Evolutionary conservation across 2,888 invertebrate genomes (phyloP).

Genomic region (Limenitis camilla): DNA sequence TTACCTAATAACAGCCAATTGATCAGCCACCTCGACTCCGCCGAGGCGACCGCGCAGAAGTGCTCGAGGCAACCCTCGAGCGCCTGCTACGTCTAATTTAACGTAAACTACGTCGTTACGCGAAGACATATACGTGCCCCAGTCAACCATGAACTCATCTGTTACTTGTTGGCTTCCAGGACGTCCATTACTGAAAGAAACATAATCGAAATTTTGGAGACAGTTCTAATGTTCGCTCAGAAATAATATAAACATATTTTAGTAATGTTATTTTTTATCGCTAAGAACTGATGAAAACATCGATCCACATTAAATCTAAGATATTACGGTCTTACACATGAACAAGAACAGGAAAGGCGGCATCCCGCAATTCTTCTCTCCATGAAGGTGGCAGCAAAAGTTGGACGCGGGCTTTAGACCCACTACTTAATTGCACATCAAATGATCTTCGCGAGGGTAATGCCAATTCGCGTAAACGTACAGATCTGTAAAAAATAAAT

Average conservation of each 20-base stretch:
- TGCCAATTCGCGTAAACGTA: slow-evolving; percentile 83
- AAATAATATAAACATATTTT: no score
- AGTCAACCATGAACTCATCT: slow-evolving; percentile 89
- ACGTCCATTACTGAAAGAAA: slow-evolving; percentile 84
- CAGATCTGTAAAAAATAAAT: slow-evolving; percentile 57
- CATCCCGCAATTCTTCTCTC: slow-evolving; percentile 88
- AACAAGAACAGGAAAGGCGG: slow-evolving; percentile 90
- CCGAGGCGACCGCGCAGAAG: slow-evolving; percentile 88
- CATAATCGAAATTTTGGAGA: not conserved
- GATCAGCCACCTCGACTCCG: slow-evolving; percentile 93
- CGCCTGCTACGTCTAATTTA: slow-evolving; percentile 92
- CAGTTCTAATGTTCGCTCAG: no score
- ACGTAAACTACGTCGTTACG: slow-evolving; percentile 93
- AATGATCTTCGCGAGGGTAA: slow-evolving; percentile 87
- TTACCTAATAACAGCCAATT: slow-evolving; percentile 86
- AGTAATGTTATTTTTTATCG: not conserved
- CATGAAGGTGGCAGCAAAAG: slow-evolving; percentile 91
- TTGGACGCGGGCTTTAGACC: slow-evolving; percentile 90
- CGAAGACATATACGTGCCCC: slow-evolving; percentile 95
- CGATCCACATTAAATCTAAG: no score
- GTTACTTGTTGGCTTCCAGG: slow-evolving; percentile 94
- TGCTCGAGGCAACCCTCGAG: slow-evolving; percentile 85
- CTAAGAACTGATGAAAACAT: slow-evolving; percentile 1
- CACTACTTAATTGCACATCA: slow-evolving; percentile 89
- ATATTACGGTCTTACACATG: slow-evolving; percentile 79